A percentile compares a stretch with the other conserved stretches of the same genome.
Conservation (phyloP, 37 sponge, comb jelly and placozoan genomes). For the Axinella damicornis region DNA sequence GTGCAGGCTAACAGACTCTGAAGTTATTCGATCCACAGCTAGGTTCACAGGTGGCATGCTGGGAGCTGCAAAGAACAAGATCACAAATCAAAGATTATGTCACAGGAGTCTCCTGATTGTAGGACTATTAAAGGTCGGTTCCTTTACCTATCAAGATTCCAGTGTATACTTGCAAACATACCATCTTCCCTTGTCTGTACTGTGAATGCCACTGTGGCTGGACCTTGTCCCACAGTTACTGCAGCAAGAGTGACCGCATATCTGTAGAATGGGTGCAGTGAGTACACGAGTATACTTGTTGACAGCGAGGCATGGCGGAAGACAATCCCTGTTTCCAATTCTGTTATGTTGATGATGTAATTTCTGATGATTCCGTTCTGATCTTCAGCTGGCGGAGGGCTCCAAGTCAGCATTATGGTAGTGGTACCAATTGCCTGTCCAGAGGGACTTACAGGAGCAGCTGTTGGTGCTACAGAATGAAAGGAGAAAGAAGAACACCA, state of each 20-base stretch:
- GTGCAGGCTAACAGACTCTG: background rate
- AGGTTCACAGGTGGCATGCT: too few species aligned
- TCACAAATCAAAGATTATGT: too few species aligned
- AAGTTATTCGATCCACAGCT: too few species aligned
- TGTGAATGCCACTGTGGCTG: background rate
- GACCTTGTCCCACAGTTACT: conserved; percentile 27
- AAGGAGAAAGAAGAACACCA: too few species aligned
- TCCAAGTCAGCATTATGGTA: background rate
- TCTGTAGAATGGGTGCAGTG: conserved; percentile 31
- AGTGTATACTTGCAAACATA: background rate
- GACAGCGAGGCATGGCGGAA: background rate
- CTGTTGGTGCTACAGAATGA: background rate
- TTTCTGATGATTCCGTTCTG: conserved; percentile 21
- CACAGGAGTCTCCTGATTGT: too few species aligned
- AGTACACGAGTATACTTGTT: background rate
- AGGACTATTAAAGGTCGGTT: too few species aligned
- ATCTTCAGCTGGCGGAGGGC: conserved; percentile 7
- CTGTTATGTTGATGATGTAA: conserved; percentile 8
- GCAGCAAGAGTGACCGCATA: conserved; percentile 26
- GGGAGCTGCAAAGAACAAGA: too few species aligned
- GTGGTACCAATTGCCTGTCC: background rate
- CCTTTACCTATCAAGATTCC: too few species aligned
- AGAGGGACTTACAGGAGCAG: background rate
- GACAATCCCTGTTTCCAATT: background rate
- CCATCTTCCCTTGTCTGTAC: conserved; percentile 30